A percentile compares a stretch with the other conserved stretches of the same genome.
These are phyloP conservation scores for Heterochromis multidens DNA, from an alignment of 2,113 vertebrate genomes.

Conservation along the genomic window DNA sequence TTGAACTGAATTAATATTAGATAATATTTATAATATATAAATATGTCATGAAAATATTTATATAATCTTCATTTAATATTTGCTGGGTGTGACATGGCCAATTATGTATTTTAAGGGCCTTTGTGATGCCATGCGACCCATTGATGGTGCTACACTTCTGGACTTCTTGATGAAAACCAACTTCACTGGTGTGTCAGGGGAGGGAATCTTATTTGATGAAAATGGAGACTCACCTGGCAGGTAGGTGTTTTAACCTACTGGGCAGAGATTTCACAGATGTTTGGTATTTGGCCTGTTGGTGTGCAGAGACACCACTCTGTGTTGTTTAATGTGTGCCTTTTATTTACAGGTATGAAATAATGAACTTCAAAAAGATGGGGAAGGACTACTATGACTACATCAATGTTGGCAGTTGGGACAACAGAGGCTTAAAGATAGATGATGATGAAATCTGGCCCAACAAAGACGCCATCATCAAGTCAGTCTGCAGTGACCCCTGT, in stretches of 20 bases:
- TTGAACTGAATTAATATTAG: background rate
- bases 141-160: conserved; percentile 91
- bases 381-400: conserved; percentile 97
- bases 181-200: conserved; percentile 93
- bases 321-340: background rate
- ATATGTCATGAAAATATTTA: too few species aligned
- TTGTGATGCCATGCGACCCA: conserved; percentile 93
- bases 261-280: background rate
- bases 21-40: too few species aligned
- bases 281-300: background rate
- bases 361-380: conserved; percentile 99
- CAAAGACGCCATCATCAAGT: conserved; percentile 86
- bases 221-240: conserved; percentile 97
- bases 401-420: conserved; percentile 97
- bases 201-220: conserved; percentile 93
- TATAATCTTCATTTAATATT: too few species aligned
- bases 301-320: background rate
- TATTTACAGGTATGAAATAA: conserved; percentile 90
- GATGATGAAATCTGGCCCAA: conserved; percentile 95
- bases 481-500: conserved; percentile 98
- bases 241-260: conserved; percentile 66
- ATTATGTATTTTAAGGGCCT: conserved; percentile 75
- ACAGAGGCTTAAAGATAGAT: conserved; percentile 91
- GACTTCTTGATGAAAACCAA: conserved; percentile 98
- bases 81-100: background rate